Base-by-base conservation (phyloP, 2,888 invertebrate genomes). In the Teleiodes luculella region DNA sequence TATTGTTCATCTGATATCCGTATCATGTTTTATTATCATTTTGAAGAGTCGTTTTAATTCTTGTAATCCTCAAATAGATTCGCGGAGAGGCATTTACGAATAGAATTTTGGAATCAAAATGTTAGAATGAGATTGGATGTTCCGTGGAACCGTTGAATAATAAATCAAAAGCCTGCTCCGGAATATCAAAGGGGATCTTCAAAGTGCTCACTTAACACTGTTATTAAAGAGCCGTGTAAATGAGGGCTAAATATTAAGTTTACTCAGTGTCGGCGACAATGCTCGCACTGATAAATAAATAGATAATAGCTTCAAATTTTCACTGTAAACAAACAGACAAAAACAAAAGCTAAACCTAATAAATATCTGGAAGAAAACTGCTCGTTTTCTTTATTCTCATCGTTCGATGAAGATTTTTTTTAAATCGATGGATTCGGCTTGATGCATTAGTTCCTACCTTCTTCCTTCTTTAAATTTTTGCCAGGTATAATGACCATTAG, bases 131-230 rank as follows among this genome's bases (percentile, higher is more conserved):
- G 67, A 75, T 69, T 70, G 65, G 73, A 76, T 69, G 68, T 68
- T 76, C 68, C 69, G 63, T 67, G 48, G 58, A 67, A 58, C 60
- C 65, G 64, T 67, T 80, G 74, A 82, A 80, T 81, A 79, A 83
- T 82, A 82, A 80, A 83, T 84, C 76, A 76, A 76, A 75, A 76
- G 74, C 70, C 68, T 63, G 62, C 67, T 66, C 67, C 66, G 59
- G 66, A 74, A 78, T 77, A 79, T 83, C 83, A 82, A 83, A 84
- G 79, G 63, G 67, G 67, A 78, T 76, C 75, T 78, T 76, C 80
- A 79, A 80, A 80, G 79, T 72, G 75, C 72, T 74, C 76, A 72
- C 71, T 77, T 75, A 76, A 76, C 71, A 70, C 64, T 72, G 69
- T 73, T 78, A 76, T 72, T 72, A 76, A 76, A 76, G 63, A 66